A percentile compares a stretch with the other conserved stretches of the same genome.
These are phyloP conservation scores for Phocides pigmalion DNA, from an alignment of 1,140 invertebrate species.

Conservation along the genomic window DNA sequence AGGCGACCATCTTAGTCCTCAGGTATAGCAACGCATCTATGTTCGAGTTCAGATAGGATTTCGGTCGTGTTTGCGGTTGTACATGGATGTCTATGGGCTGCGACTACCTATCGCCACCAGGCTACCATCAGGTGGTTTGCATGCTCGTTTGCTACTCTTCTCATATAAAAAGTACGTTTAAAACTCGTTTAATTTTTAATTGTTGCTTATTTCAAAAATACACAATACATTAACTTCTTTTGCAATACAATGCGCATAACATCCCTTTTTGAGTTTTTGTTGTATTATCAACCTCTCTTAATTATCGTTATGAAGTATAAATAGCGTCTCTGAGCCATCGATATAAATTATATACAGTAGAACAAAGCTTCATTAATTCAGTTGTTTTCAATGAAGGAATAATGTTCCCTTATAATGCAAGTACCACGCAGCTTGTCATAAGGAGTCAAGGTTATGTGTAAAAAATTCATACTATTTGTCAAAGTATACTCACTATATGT, in stretches of 20 bases:
- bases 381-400: slow-evolving; percentile 51
- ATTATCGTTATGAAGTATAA: slow-evolving; percentile 45
- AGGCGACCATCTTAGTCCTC: too few species aligned
- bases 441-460: slow-evolving; percentile 48
- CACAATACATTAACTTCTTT: background rate
- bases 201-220: too few species aligned
- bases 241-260: slow-evolving; percentile 16
- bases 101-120: too few species aligned
- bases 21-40: too few species aligned
- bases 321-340: slow-evolving; percentile 40
- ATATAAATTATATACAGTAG: slow-evolving; percentile 54
- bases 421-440: slow-evolving; percentile 57
- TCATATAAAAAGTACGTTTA: too few species aligned
- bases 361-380: slow-evolving; percentile 63
- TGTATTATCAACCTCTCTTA: slow-evolving; percentile 24
- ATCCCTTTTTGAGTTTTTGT: slow-evolving; percentile 14
- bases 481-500: too few species aligned
- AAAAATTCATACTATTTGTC: background rate
- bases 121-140: too few species aligned
- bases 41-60: too few species aligned
- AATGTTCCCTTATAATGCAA: slow-evolving; percentile 52
- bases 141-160: too few species aligned
- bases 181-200: too few species aligned
- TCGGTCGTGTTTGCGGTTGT: too few species aligned
- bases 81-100: too few species aligned